Base-by-base conservation (phyloP, 2,888 invertebrate genomes). In the Hemithea aestivaria region DNA sequence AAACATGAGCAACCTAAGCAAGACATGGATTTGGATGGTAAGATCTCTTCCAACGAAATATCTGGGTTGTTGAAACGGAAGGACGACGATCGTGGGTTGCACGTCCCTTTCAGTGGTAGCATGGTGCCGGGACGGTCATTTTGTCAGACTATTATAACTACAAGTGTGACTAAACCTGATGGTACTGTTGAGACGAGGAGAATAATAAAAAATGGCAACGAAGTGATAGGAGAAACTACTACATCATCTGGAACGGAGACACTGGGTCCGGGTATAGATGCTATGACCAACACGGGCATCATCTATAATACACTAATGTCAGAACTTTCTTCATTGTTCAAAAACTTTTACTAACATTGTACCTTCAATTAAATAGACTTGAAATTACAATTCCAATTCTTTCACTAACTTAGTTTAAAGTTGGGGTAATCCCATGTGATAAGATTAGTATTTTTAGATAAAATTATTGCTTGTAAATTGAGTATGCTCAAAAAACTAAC, bases 121-220 rank as follows among this genome's bases (percentile, higher is more conserved):
- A 38, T 80, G 31, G 64, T 77, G n/a, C 77, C 82, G 1, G 74
- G 76, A 5, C 64, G 63, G 27, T 74, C 80, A 21, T 85, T 79
- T 52, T 83, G 80, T 45, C 62, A 79, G 57, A 85, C 85, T 7
- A 69, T 87, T 6, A 87, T 87, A 27, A 85, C 87, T 29, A 83
- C 83, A 2, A 83, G 79, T 48, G 54, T 84, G 2, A 83, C 68
- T 8, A 84, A 83, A 49, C 62, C 85, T 0, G 85, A 87, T 48
- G 87, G 87, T 7, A 64, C 79, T 0, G 50, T 79, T 31, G 87
- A 87, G 51, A 85, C 84, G 5, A 67, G 66, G 25, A 69, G 73
- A 35, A 84, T 85, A 48, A 63, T 85, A 4, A 84, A 84, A 60
- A 78, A 71, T 54, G 82, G 84, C 1, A 67, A 81, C 53, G 79